Evolutionary conservation across 2,888 invertebrate species (phyloP).

Genomic region (Oligia strigilis): DNA sequence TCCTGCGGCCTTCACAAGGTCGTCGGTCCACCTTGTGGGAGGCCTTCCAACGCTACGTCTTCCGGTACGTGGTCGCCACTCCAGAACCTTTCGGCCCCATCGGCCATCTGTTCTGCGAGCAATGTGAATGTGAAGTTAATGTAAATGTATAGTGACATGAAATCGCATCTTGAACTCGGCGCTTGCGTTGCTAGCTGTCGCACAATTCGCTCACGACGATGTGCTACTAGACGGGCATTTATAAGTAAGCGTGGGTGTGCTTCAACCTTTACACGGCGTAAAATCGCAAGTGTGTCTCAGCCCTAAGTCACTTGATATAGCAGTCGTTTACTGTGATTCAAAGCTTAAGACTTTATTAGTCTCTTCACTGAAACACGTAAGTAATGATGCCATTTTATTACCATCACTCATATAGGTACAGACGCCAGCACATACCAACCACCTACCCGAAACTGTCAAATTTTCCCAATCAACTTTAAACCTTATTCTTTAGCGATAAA

Average conservation of each 20-base stretch:
- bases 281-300: background rate
- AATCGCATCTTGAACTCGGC: background rate
- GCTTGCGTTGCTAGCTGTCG: background rate
- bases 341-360: constrained; percentile 21
- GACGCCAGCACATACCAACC: too few species aligned
- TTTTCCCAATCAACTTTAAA: too few species aligned
- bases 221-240: background rate
- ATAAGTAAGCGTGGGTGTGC: background rate
- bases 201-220: background rate
- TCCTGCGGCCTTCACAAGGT: too few species aligned
- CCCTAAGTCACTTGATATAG: constrained; percentile 6
- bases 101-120: too few species aligned
- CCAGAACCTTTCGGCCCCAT: too few species aligned
- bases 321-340: constrained; percentile 17
- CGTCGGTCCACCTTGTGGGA: too few species aligned
- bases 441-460: too few species aligned
- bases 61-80: too few species aligned
- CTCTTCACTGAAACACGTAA: constrained; percentile 14
- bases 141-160: background rate
- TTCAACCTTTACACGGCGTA: background rate
- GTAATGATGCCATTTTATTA: constrained; percentile 21
- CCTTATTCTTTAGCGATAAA: too few species aligned
- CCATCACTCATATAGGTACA: constrained; percentile 1
- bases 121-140: too few species aligned
- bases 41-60: too few species aligned